Evolutionary conservation across 2,113 vertebrate species (phyloP).

Genomic region (Mesembrinibis cayennensis): DNA sequence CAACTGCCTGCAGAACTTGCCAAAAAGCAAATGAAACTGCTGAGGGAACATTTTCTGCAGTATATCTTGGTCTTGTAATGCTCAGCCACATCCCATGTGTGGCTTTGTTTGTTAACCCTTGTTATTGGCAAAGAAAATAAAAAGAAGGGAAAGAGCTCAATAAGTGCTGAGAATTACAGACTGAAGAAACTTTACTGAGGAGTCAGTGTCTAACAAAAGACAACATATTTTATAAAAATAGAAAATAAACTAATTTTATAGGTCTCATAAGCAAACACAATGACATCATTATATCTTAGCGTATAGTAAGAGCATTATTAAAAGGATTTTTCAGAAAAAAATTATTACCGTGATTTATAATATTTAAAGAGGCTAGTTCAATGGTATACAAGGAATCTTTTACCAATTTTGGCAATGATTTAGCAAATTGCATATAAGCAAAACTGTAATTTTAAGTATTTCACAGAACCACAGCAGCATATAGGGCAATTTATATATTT

Average conservation of each 20-base stretch:
- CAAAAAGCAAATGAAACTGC: slow-evolving; percentile 2
- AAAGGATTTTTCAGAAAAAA: neutral
- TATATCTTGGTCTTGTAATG: neutral
- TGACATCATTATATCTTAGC: neutral
- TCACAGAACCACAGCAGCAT: neutral
- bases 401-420: neutral
- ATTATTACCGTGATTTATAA: neutral
- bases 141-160: neutral
- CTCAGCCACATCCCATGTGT: neutral
- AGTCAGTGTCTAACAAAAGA: neutral
- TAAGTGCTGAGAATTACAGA: neutral
- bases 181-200: neutral
- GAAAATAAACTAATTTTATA: neutral
- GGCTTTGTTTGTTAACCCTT: neutral
- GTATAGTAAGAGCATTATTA: neutral
- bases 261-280: neutral
- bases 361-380: neutral
- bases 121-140: neutral
- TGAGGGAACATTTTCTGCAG: neutral
- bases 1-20: neutral
- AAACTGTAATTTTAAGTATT: neutral
- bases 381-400: neutral
- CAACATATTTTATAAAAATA: neutral
- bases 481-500: neutral
- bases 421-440: neutral